These are phyloP conservation scores for Paramormyrops hopkinsi DNA, from an alignment of 2,797 vertebrate genomes.

Conservation along the genomic window DNA sequence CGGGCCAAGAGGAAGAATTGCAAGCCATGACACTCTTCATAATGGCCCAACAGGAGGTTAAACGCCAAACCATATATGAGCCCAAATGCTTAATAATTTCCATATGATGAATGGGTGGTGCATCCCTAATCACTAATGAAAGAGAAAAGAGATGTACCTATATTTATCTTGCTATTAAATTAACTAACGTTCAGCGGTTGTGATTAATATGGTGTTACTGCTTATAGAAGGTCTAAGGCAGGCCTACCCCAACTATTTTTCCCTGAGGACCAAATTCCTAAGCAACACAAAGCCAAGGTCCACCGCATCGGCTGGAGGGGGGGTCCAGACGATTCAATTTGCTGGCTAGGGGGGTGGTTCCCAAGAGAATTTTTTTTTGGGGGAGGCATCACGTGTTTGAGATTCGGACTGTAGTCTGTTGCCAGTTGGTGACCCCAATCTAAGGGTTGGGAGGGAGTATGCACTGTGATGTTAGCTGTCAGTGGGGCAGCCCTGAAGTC, in stretches of 20 bases:
- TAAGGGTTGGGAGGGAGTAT: background rate
- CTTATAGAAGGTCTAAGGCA: background rate
- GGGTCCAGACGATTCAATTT: background rate
- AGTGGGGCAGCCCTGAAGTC: background rate
- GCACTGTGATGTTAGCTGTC: background rate
- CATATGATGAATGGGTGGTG: background rate
- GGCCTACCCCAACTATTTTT: background rate
- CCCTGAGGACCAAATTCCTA: background rate
- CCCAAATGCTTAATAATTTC: background rate
- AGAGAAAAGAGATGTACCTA: background rate
- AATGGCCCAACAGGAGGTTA: background rate
- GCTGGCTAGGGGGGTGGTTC: background rate
- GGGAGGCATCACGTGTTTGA: background rate
- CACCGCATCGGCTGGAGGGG: background rate
- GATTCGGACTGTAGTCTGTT: background rate
- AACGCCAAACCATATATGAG: background rate
- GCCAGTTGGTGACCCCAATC: background rate
- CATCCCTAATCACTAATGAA: background rate
- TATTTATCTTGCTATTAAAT: slow-evolving; percentile 1
- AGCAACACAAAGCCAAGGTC: background rate
- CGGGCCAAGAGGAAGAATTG: background rate
- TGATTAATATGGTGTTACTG: background rate
- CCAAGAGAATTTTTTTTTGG: background rate
- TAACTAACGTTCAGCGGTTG: background rate
- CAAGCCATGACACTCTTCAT: background rate